These are phyloP conservation scores for Sorex maritimensis DNA, from an alignment of 2,797 vertebrate species.

Conservation along the genomic window DNA sequence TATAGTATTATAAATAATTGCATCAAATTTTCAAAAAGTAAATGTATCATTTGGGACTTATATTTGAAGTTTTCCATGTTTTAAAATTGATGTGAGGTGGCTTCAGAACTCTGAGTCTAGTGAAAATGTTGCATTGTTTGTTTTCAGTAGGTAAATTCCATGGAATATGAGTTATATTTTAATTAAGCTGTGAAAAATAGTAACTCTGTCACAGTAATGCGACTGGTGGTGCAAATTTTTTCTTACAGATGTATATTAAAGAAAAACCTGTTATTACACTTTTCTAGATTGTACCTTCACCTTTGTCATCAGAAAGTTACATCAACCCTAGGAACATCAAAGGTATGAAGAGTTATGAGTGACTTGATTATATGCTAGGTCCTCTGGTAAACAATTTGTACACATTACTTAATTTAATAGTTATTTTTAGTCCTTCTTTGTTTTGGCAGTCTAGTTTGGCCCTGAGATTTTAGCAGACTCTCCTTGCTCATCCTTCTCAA, in stretches of 20 bases:
- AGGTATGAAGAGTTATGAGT: background rate
- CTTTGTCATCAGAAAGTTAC: background rate
- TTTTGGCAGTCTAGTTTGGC: no score
- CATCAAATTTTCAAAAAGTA: background rate
- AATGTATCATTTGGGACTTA: background rate
- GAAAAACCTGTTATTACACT: background rate
- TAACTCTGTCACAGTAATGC: constrained; percentile 27
- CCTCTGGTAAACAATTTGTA: background rate
- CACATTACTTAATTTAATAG: background rate
- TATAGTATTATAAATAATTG: no score
- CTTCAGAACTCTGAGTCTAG: background rate
- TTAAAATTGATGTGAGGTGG: background rate
- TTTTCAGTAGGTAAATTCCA: background rate
- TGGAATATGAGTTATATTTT: background rate
- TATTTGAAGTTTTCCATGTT: constrained; percentile 32
- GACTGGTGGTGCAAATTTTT: background rate
- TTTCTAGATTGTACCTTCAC: constrained; percentile 1
- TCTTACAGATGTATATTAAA: background rate
- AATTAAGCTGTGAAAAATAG: background rate
- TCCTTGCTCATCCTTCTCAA: no score
- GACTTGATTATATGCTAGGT: background rate
- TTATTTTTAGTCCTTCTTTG: no score
- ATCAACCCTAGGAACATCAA: background rate
- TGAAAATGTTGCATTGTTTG: background rate
- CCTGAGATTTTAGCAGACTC: no score